phyloP scores from a whole-genome alignment of 2,888 invertebrate genomes.

The Drosophila silvestris region DNA sequence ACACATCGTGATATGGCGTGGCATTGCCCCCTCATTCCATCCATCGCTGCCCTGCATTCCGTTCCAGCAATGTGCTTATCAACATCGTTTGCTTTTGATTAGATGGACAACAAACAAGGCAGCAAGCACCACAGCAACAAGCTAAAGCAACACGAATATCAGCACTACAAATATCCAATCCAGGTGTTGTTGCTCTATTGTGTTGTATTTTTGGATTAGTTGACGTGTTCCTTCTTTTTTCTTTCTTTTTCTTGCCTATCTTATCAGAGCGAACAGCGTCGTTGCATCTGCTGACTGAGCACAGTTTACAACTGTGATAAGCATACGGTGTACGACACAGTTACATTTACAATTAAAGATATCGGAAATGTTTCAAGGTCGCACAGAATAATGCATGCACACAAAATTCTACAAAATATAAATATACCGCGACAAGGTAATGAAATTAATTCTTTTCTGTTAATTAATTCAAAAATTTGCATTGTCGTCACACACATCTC shows the following conservation, averaged over 20 bases:
- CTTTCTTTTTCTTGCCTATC: conserved; percentile 39
- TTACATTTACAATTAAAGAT: neutral
- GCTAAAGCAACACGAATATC: conserved; percentile 4
- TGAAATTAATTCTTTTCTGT: neutral
- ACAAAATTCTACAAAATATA: neutral
- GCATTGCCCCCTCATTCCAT: conserved; percentile 42
- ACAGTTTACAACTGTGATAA: conserved; percentile 12
- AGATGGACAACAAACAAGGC: conserved; percentile 37
- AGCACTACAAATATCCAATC: conserved; percentile 8
- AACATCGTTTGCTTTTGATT: conserved; percentile 48
- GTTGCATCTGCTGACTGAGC: conserved; percentile 15
- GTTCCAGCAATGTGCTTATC: conserved; percentile 34
- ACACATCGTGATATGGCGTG: conserved; percentile 37
- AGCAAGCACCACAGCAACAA: conserved; percentile 9
- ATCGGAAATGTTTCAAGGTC: conserved; percentile 19
- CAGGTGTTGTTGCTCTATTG: conserved; percentile 38
- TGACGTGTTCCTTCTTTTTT: conserved; percentile 29
- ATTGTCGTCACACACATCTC: neutral
- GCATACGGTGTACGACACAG: conserved; percentile 9
- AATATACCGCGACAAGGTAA: neutral
- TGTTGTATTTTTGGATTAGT: conserved; percentile 50
- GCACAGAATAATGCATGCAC: neutral
- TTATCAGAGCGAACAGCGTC: conserved; percentile 49
- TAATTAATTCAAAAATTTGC: neutral
- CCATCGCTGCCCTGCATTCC: conserved; percentile 8